Percentiles rank a stretch among this genome's conserved stretches.
phyloP scores from a whole-genome alignment of 1,140 invertebrate species.

The Brachystomella parvula region DNA sequence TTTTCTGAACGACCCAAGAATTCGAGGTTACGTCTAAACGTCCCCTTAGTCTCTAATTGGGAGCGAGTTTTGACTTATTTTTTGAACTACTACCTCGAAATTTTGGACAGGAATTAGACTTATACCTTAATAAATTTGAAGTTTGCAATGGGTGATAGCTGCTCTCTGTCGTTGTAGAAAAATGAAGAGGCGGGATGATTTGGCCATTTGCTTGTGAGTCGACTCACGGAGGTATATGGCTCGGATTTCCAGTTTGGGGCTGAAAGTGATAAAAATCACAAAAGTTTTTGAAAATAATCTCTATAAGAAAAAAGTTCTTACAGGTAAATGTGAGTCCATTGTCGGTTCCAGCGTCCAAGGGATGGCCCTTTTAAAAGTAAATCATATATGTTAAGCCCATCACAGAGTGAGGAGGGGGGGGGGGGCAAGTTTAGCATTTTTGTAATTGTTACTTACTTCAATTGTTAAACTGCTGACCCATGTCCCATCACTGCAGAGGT shows the following conservation, averaged over 20 bases:
- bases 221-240: constrained; percentile 78
- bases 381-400: not conserved
- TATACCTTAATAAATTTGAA: constrained; percentile 81
- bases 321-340: constrained; percentile 92
- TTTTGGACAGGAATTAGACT: too few relatives aligned
- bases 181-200: constrained; percentile 88
- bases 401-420: not conserved
- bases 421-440: not conserved
- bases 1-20: too few relatives aligned
- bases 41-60: too few relatives aligned
- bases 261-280: not conserved
- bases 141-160: constrained; percentile 80
- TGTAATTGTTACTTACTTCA: constrained; percentile 53
- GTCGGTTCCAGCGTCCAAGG: constrained; percentile 92
- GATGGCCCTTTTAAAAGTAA: constrained; percentile 60
- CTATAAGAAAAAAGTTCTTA: not conserved
- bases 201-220: constrained; percentile 83
- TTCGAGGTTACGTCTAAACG: too few relatives aligned
- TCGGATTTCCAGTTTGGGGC: constrained; percentile 54
- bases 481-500: constrained; percentile 86
- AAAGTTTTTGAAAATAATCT: not conserved
- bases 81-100: too few relatives aligned
- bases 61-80: not conserved
- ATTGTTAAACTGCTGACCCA: constrained; percentile 89
- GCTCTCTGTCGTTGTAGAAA: constrained; percentile 78